Evolutionary conservation across 2,113 vertebrate species (phyloP).

Genomic region (Cnemophilus loriae): DNA sequence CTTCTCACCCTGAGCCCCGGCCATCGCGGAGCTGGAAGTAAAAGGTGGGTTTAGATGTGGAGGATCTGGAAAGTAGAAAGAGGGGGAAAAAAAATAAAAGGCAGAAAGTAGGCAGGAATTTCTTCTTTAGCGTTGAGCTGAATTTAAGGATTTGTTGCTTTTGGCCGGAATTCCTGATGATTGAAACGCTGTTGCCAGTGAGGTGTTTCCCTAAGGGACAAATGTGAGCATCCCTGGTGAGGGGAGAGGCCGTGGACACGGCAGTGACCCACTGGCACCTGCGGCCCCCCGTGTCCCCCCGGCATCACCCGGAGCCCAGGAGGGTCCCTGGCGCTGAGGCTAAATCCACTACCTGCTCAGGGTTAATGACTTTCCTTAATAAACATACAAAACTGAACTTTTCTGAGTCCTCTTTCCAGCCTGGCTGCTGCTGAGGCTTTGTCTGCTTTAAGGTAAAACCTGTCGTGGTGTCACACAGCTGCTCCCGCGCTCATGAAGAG

Average conservation of each 20-base stretch:
- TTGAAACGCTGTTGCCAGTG: neutral
- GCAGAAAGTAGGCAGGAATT: neutral
- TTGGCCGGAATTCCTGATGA: neutral
- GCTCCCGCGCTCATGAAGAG: fast-evolving
- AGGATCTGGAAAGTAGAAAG: neutral
- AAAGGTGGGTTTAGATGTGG: neutral
- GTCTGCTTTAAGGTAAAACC: neutral
- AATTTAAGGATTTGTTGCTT: neutral
- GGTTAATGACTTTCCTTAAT: neutral
- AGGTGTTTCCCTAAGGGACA: neutral
- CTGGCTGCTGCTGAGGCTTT: neutral
- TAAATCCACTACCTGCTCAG: fast-evolving
- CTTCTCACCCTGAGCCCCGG: neutral
- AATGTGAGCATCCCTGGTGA: fast-evolving
- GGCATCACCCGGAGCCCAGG: neutral
- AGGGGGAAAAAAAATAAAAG: fast-evolving
- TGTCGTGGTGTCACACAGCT: neutral
- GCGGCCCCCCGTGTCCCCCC: fast-evolving
- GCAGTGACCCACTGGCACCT: neutral
- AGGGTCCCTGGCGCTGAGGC: neutral
- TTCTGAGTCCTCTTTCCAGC: neutral
- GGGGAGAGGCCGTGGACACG: neutral
- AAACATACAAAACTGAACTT: neutral
- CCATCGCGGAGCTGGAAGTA: neutral
- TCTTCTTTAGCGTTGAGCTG: neutral